phyloP scores from a whole-genome alignment of 2,797 vertebrate genomes.

The Acanthurus tractus region DNA sequence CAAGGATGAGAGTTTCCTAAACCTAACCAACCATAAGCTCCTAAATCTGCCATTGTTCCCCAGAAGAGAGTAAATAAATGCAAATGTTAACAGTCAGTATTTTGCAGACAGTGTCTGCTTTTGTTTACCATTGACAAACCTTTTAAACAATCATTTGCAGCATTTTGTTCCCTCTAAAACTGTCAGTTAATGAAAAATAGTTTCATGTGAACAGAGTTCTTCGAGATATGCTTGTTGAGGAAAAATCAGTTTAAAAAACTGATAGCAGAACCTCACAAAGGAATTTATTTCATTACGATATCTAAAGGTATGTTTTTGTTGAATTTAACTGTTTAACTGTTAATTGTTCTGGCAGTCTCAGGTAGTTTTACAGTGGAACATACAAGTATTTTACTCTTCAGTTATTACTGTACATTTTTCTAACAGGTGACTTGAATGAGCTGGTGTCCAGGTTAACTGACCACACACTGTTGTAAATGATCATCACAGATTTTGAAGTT shows the following conservation, averaged over 20 bases:
- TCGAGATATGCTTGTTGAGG: neutral
- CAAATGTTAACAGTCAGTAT: neutral
- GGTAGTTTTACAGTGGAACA: neutral
- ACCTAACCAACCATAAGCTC: no score
- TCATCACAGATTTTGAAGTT: neutral
- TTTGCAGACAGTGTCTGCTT: neutral
- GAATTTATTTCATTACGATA: neutral
- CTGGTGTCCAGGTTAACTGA: conserved; percentile 7
- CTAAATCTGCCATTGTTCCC: no score
- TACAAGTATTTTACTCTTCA: neutral
- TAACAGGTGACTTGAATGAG: neutral
- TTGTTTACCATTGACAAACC: neutral
- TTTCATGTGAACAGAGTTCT: neutral
- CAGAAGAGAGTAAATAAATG: no score
- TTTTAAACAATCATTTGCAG: neutral
- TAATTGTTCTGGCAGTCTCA: conserved; percentile 5
- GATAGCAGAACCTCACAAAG: neutral
- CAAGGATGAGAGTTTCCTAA: no score
- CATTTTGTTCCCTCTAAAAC: neutral
- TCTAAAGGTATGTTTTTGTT: no score
- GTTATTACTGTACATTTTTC: neutral
- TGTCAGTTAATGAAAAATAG: neutral
- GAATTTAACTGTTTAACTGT: no score
- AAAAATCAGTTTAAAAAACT: neutral
- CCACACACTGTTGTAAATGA: conserved; percentile 10